phyloP scores from a whole-genome alignment of 2,113 vertebrate genomes.

The Zosterops lateralis region DNA sequence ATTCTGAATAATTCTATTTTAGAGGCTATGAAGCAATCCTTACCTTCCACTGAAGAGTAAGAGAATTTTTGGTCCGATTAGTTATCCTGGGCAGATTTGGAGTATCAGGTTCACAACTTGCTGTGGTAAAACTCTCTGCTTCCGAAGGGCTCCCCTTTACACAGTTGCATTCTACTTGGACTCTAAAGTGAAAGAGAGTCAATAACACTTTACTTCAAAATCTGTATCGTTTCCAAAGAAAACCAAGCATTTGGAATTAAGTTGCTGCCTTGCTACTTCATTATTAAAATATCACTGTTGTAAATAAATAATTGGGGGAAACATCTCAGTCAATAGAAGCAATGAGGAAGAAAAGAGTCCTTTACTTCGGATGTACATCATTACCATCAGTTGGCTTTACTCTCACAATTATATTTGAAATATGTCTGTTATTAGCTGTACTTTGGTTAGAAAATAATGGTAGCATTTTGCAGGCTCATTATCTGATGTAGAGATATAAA shows the following conservation, averaged over 20 bases:
- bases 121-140: slow-evolving; percentile 88
- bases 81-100: slow-evolving; percentile 89
- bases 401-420: background rate
- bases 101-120: slow-evolving; percentile 89
- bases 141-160: slow-evolving; percentile 88
- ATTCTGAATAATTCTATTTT: background rate
- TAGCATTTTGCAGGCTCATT: background rate
- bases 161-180: slow-evolving; percentile 85
- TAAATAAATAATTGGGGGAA: background rate
- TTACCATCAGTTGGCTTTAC: background rate
- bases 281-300: background rate
- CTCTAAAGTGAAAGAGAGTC: slow-evolving; percentile 71
- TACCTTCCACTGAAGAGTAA: slow-evolving; percentile 94
- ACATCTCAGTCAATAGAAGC: background rate
- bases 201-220: background rate
- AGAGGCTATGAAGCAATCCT: background rate
- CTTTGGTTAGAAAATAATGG: background rate
- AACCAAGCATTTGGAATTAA: background rate
- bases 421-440: background rate
- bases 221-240: background rate
- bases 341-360: background rate
- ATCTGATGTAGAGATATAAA: background rate
- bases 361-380: background rate
- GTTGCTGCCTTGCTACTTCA: background rate
- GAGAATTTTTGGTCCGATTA: slow-evolving; percentile 91